Base-by-base conservation (phyloP, 2,888 invertebrate genomes). In the Lampropteryx suffumata region DNA sequence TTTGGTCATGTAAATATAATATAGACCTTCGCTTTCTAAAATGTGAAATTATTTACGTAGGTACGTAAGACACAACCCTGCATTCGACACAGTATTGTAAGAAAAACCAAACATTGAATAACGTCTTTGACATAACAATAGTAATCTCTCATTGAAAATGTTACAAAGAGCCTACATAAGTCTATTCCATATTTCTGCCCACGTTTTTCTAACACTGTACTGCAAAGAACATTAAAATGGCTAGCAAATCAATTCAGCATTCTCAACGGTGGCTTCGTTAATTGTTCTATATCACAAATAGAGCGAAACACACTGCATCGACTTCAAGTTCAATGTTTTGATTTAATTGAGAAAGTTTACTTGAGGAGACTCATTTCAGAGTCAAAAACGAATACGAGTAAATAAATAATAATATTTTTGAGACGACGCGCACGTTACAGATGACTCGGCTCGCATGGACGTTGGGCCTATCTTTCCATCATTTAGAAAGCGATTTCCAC, bases 11-110 rank as follows among this genome's bases (percentile, higher is more conserved):
- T 82, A 78, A 84, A 87, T 17, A 17, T n/a, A 17, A 17, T 83
- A 76, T 65, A 71, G 73, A 81, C 82, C 79, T 84, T 87, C 86
- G 79, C 87, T 89, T 88, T 89, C 88, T 85, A 86, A 88, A 86
- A 83, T 80, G 79, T 82, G 79, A 83, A 82, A 85, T 78, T 76
- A 69, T 17, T 4, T 4, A 17, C 67, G 61, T 67, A 71, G 65
- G 62, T 63, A 37, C 51, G 8, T 7, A 7, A 7, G 64, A 62
- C 60, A 50, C 65, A 75, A 68, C 79, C 74, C 69, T 74, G 77
- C 67, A 82, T 80, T 73, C 58, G 75, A 64, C 60, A 61, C 59
- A 71, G 67, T 61, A 51, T 61, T 41, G 36, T 50, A 3, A 50
- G 51, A 47, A 55, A 57, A 61, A 65, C 64, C 64, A 70, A 61